These are phyloP conservation scores for Julus scanicus DNA, from an alignment of 2,888 invertebrate species.

Conservation along the genomic window DNA sequence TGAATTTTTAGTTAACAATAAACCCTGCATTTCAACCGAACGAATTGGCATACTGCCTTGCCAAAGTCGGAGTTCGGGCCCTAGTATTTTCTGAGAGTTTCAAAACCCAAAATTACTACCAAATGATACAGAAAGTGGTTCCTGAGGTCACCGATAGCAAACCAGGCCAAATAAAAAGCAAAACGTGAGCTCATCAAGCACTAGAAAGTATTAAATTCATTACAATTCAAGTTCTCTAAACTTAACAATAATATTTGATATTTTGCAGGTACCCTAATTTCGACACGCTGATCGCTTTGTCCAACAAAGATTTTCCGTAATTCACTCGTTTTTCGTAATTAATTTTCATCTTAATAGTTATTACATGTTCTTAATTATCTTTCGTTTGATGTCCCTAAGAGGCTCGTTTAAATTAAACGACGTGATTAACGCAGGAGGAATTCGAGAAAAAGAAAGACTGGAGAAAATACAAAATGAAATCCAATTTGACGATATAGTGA, in stretches of 20 bases:
- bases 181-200: too few species aligned
- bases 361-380: background rate
- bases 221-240: background rate
- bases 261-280: conserved; percentile 49
- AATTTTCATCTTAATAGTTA: background rate
- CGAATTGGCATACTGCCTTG: conserved; percentile 79
- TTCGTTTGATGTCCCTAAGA: background rate
- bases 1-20: conserved; percentile 73
- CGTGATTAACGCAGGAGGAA: conserved; percentile 65
- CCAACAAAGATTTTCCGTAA: conserved; percentile 44
- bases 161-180: conserved; percentile 63
- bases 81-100: conserved; percentile 74
- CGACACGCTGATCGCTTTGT: conserved; percentile 2
- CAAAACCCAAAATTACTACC: conserved; percentile 76
- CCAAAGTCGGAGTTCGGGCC: conserved; percentile 77
- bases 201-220: too few species aligned
- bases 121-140: conserved; percentile 72
- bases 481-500: conserved; percentile 76
- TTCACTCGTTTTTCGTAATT: too few species aligned
- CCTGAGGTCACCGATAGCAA: conserved; percentile 69
- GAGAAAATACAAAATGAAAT: conserved; percentile 70
- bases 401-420: background rate
- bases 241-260: background rate
- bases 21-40: conserved; percentile 79
- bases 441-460: conserved; percentile 64